Conservation (phyloP, 2,888 invertebrate genomes). For the Netelia melanura region DNA sequence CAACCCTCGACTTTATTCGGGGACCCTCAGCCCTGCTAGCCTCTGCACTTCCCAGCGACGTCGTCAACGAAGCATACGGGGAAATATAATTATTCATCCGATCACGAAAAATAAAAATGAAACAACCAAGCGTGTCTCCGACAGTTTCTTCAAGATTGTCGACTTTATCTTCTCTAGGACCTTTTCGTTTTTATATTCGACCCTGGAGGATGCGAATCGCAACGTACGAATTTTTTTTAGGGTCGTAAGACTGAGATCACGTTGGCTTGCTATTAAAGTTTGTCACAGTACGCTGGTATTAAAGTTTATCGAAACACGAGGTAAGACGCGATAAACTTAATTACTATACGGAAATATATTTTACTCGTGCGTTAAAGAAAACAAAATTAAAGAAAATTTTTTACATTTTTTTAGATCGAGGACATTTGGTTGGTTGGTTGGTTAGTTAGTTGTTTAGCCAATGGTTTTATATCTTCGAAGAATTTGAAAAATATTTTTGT, state of each 20-base stretch:
- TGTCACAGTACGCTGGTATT: not conserved
- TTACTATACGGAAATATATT: not conserved
- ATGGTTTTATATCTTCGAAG: too few species aligned
- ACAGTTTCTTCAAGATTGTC: conserved; percentile 34
- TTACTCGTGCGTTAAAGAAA: not conserved
- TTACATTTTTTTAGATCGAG: not conserved
- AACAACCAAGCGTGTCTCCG: not conserved
- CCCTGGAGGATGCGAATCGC: not conserved
- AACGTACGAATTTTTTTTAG: not conserved
- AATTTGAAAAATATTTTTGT: too few species aligned
- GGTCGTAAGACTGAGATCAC: not conserved
- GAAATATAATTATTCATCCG: conserved; percentile 44
- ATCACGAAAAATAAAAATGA: conserved; percentile 28
- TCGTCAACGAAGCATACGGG: conserved; percentile 31
- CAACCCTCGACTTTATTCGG: conserved; percentile 36
- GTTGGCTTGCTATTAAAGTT: not conserved
- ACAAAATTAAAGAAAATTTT: conserved; percentile 5
- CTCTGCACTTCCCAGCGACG: not conserved
- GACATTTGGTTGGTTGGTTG: too few species aligned
- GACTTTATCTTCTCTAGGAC: conserved; percentile 10
- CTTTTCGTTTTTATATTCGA: not conserved
- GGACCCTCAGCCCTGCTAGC: conserved; percentile 18
- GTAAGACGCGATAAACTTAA: not conserved
- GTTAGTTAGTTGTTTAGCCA: too few species aligned
- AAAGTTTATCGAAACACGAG: not conserved